A percentile compares a stretch with the other conserved stretches of the same genome.
These are phyloP conservation scores for Proisotoma minuta DNA, from an alignment of 2,888 invertebrate species.

Conservation along the genomic window DNA sequence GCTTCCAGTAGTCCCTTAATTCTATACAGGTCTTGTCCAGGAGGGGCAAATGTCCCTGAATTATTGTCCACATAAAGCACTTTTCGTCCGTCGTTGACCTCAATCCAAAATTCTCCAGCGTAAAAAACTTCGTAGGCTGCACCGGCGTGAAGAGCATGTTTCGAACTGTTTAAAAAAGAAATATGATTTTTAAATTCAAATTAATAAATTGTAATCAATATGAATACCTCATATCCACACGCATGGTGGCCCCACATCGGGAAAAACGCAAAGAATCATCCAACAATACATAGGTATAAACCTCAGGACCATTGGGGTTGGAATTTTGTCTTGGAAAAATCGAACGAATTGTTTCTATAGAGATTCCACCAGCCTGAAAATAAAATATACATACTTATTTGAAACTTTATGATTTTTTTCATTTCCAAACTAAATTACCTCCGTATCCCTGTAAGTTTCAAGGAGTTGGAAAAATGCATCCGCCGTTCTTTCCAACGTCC, in stretches of 20 bases:
- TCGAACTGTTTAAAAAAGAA: no score
- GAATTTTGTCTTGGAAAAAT: no score
- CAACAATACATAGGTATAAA: slow-evolving; percentile 13
- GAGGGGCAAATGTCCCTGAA: slow-evolving; percentile 20
- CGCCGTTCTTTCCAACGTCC: not conserved
- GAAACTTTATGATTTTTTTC: no score
- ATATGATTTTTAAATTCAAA: no score
- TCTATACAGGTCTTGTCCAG: slow-evolving; percentile 2
- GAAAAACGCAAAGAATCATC: slow-evolving; percentile 12
- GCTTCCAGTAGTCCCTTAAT: slow-evolving; percentile 9
- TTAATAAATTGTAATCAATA: no score
- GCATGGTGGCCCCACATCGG: slow-evolving; percentile 5
- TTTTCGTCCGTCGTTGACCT: not conserved
- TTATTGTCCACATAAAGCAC: slow-evolving; percentile 15
- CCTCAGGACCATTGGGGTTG: no score
- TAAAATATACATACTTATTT: not conserved
- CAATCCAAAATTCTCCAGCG: slow-evolving; percentile 20
- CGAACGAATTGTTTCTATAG: no score
- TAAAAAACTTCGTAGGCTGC: slow-evolving; percentile 13
- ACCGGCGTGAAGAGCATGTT: slow-evolving; percentile 18
- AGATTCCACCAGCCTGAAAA: not conserved
- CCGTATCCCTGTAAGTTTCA: not conserved
- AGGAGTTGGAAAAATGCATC: slow-evolving; percentile 11
- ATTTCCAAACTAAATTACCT: no score
- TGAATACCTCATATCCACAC: slow-evolving; percentile 12